Percentiles rank a stretch among this genome's conserved stretches.
Evolutionary conservation across 2,797 vertebrate species (phyloP).

Genomic region (Clarias pachynema): DNA sequence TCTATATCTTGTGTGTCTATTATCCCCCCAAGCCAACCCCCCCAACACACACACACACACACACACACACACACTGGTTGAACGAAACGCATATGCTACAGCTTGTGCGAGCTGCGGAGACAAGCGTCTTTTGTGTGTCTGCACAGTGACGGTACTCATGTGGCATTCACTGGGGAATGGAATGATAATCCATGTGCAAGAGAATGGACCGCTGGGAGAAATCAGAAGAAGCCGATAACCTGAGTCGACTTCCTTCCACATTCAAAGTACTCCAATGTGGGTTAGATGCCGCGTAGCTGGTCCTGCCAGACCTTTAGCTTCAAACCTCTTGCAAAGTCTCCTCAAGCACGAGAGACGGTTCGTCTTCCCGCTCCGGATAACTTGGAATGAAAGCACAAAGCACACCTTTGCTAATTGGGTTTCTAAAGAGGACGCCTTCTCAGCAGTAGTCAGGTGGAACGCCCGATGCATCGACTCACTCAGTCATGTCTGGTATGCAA

Average conservation of each 20-base stretch:
- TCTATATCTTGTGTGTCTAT: conserved; percentile 5
- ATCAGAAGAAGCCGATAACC: conserved; percentile 44
- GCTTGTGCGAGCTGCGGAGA: conserved; percentile 29
- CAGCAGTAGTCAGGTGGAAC: conserved; percentile 56
- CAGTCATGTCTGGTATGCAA: conserved; percentile 10
- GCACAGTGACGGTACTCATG: conserved; percentile 19
- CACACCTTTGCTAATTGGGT: conserved; percentile 77
- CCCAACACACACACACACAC: no score
- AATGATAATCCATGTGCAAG: conserved; percentile 49
- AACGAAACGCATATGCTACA: conserved; percentile 45
- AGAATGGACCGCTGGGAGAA: conserved; percentile 39
- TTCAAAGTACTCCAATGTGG: conserved; percentile 42
- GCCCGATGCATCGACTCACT: conserved; percentile 2
- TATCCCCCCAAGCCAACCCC: no score
- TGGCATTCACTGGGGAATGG: conserved; percentile 17
- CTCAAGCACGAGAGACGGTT: conserved; percentile 45
- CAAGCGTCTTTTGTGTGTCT: conserved; percentile 38
- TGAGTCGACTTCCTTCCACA: conserved; percentile 39
- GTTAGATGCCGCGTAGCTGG: conserved; percentile 42
- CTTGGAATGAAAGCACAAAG: conserved; percentile 66
- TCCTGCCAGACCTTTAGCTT: conserved; percentile 46
- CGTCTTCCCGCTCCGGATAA: conserved; percentile 67
- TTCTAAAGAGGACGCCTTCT: conserved; percentile 72
- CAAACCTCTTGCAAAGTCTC: conserved; percentile 55
- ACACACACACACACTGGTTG: conserved; percentile 2